A percentile compares a stretch with the other conserved stretches of the same genome.
Evolutionary conservation across 2,113 vertebrate genomes (phyloP).

Genomic region (Gracilinanus agilis): DNA sequence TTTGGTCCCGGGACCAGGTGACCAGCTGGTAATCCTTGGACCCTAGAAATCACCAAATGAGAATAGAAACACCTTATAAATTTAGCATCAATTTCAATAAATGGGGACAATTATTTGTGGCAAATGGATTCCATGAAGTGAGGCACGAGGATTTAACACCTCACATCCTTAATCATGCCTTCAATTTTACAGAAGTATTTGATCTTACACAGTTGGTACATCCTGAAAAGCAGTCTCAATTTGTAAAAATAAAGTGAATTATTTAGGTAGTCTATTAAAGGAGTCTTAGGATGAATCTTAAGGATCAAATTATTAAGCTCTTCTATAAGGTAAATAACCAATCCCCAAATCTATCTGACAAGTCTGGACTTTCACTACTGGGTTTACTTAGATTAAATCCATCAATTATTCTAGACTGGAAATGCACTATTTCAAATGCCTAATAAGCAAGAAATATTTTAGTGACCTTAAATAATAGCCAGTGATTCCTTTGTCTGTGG

Average conservation of each 20-base stretch:
- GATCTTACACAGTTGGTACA: background rate
- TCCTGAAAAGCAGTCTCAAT: background rate
- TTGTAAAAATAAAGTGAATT: constrained; percentile 42
- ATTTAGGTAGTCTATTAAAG: constrained; percentile 27
- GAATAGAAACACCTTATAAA: background rate
- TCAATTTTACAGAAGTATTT: constrained; percentile 50
- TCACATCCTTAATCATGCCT: constrained; percentile 31
- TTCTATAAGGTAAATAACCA: constrained; percentile 48
- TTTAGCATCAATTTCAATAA: constrained; percentile 35
- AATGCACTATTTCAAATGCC: background rate
- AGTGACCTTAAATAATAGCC: background rate
- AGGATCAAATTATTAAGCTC: background rate
- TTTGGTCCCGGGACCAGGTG: constrained; percentile 98
- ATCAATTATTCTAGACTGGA: constrained; percentile 39
- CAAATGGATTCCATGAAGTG: constrained; percentile 55
- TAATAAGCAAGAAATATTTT: background rate
- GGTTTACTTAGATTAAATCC: constrained; percentile 8
- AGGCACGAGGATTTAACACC: constrained; percentile 32
- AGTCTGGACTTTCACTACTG: constrained; percentile 45
- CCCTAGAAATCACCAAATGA: constrained; percentile 84
- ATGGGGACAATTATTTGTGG: background rate
- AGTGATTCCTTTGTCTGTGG: background rate
- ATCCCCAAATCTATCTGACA: constrained; percentile 18
- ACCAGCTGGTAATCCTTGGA: constrained; percentile 97
- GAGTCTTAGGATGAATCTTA: constrained; percentile 4